Conservation (phyloP, 1,140 invertebrate genomes). For the Drosophila navojoa region DNA sequence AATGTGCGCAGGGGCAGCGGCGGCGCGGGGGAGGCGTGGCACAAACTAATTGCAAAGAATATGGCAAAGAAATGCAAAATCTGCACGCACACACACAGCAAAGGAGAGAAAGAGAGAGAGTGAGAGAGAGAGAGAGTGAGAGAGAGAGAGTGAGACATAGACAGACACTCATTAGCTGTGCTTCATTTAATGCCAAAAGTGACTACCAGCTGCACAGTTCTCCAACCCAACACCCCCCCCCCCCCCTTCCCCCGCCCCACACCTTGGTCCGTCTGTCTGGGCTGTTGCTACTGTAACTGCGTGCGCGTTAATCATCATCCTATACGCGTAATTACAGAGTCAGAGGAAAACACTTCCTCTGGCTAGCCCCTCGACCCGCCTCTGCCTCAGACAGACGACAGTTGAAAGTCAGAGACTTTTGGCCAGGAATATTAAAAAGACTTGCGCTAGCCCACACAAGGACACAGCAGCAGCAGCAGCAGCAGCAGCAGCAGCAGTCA, state of each 20-base stretch:
- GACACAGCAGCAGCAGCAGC: conserved; percentile 8
- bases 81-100: conserved; percentile 20
- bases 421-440: conserved; percentile 53
- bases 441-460: conserved; percentile 21
- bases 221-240: neutral
- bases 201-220: conserved; percentile 29
- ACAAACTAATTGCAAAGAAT: conserved; percentile 80
- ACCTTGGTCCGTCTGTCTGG: conserved; percentile 5
- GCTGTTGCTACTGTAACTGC: conserved; percentile 41
- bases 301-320: conserved; percentile 78
- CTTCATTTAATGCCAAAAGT: conserved; percentile 60
- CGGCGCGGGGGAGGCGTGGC: conserved; percentile 1
- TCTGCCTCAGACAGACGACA: conserved; percentile 1
- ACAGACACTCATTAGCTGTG: conserved; percentile 73
- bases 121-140: neutral
- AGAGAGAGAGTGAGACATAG: conserved; percentile 24
- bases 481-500: neutral
- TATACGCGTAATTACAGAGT: conserved; percentile 78
- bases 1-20: conserved; percentile 39
- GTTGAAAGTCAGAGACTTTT: conserved; percentile 22
- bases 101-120: neutral
- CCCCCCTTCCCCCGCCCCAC: neutral
- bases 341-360: conserved; percentile 13
- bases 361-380: neutral
- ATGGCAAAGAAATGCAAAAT: conserved; percentile 53